Conservation (phyloP, 2,797 vertebrate genomes). For the Stomatorhinus walkeri region DNA sequence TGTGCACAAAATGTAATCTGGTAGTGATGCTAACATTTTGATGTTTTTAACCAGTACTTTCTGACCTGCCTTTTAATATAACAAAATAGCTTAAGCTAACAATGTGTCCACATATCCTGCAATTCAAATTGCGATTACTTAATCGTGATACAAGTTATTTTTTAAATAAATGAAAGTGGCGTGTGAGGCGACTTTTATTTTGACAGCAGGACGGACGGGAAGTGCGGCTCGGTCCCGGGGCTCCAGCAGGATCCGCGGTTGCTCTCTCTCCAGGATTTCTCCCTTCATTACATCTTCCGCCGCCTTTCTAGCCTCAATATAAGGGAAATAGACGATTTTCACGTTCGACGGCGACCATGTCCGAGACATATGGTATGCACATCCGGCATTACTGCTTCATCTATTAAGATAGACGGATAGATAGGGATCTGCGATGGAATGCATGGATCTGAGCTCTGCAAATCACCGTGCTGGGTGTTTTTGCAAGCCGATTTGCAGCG, state of each 20-base stretch:
- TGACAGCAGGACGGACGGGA: slow-evolving; percentile 57
- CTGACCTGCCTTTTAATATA: not conserved
- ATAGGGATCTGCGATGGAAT: not conserved
- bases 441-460: not conserved
- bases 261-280: slow-evolving; percentile 46
- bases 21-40: not conserved
- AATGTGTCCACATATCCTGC: not conserved
- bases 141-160: not conserved
- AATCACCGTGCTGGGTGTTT: not conserved
- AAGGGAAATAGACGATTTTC: slow-evolving; percentile 21
- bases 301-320: slow-evolving; percentile 31
- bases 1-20: not conserved
- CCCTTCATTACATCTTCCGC: slow-evolving; percentile 37
- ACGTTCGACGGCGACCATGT: slow-evolving; percentile 56
- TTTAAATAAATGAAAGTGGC: not conserved
- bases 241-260: slow-evolving; percentile 51
- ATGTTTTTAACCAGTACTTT: not conserved
- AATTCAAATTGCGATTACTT: not conserved
- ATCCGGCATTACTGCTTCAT: not conserved
- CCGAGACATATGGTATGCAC: slow-evolving; percentile 70
- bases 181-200: slow-evolving; percentile 49
- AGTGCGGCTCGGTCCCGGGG: slow-evolving; percentile 45
- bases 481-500: not conserved
- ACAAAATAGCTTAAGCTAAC: not conserved
- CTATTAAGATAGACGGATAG: not conserved